phyloP scores from a whole-genome alignment of 1,140 invertebrate genomes.

The Oryzaephilus surinamensis region DNA sequence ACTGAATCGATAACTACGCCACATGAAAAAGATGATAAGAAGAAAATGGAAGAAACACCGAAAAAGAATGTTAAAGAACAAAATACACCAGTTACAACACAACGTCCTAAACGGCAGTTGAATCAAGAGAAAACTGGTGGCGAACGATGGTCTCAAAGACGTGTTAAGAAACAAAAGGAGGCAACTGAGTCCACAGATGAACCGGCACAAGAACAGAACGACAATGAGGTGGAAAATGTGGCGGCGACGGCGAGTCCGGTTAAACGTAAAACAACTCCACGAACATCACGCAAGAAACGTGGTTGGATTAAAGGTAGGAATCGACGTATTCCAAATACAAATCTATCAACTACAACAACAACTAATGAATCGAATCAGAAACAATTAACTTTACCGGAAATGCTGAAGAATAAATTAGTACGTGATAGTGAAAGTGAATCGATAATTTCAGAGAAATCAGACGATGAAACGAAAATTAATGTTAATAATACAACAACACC shows the following conservation, averaged over 20 bases:
- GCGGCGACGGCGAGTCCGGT: conserved; percentile 9
- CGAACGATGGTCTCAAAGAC: conserved; percentile 36
- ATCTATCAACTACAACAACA: not conserved
- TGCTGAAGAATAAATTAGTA: conserved; percentile 22
- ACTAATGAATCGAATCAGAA: conserved; percentile 10
- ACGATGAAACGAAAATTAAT: conserved; percentile 19
- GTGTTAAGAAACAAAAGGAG: conserved; percentile 34
- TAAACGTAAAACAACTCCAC: conserved; percentile 20
- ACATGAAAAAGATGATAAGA: conserved; percentile 17
- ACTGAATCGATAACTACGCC: conserved; percentile 13
- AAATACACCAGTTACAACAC: conserved; percentile 1
- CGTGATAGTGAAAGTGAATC: conserved; percentile 27
- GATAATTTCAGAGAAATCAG: conserved; percentile 27
- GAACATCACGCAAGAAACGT: conserved; percentile 31
- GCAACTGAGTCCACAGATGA: conserved; percentile 17
- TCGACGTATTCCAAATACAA: conserved; percentile 4
- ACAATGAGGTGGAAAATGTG: conserved; percentile 10
- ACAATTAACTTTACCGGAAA: conserved; percentile 26
- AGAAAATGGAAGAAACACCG: conserved; percentile 13
- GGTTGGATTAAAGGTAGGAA: conserved; percentile 32
- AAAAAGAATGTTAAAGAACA: conserved; percentile 4
- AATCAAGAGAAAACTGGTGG: conserved; percentile 29
- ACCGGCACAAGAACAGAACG: conserved; percentile 12
- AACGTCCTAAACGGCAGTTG: conserved; percentile 8
- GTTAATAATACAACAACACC: conserved; percentile 16